These are phyloP conservation scores for Notoglanidium macrostoma DNA, from an alignment of 2,797 vertebrate genomes.

Conservation along the genomic window DNA sequence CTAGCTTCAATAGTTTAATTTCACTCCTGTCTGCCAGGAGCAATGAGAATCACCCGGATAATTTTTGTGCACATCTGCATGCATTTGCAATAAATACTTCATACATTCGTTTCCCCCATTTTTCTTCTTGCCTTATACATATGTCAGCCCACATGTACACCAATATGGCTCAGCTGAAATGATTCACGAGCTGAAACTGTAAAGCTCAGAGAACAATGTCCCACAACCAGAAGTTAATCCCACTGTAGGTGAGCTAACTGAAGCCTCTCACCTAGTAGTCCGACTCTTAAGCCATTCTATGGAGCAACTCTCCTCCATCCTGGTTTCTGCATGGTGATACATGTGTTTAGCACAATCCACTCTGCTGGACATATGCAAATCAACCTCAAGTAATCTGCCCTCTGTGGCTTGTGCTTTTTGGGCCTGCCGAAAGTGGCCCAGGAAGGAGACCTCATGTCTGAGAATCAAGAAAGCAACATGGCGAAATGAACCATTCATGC, in stretches of 20 bases:
- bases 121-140: not conserved
- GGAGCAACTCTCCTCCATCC: not conserved
- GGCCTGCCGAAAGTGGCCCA: not conserved
- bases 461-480: conserved; percentile 5
- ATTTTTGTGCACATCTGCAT: not conserved
- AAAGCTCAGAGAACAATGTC: not conserved
- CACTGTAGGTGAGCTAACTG: not conserved
- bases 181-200: not conserved
- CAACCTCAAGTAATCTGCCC: not conserved
- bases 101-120: not conserved
- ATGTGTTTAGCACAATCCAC: not conserved
- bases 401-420: not conserved
- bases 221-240: not conserved
- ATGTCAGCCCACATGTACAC: not conserved
- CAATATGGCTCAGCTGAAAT: not conserved
- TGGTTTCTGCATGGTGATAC: conserved; percentile 1
- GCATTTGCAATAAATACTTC: not conserved
- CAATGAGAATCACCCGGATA: not conserved
- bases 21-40: not conserved
- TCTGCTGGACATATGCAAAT: conserved; percentile 10
- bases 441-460: not conserved
- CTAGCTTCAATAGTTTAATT: not conserved
- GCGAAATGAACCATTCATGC: not conserved
- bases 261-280: not conserved
- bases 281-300: not conserved